Percentiles rank a stretch among this genome's conserved stretches.
These are phyloP conservation scores for Sarcophaga variegata DNA, from an alignment of 2,888 invertebrate genomes.

Conservation along the genomic window DNA sequence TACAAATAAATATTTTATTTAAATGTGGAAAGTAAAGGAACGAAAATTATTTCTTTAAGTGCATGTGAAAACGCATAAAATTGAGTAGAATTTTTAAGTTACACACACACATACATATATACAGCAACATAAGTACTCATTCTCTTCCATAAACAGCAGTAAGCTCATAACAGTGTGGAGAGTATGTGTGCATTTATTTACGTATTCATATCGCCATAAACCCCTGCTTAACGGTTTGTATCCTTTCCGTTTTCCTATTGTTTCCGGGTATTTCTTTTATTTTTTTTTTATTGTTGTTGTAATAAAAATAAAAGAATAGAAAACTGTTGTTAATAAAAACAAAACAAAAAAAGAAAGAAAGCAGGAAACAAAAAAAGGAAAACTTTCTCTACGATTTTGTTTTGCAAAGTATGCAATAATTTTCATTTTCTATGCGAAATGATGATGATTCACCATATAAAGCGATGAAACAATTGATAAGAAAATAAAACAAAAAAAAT, in stretches of 20 bases:
- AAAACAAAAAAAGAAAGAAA: not conserved
- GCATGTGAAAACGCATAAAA: not conserved
- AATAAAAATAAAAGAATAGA: not conserved
- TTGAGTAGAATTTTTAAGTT: not conserved
- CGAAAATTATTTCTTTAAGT: too few species aligned
- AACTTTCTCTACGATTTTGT: not conserved
- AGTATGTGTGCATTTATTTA: not conserved
- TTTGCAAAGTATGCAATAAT: constrained; percentile 36
- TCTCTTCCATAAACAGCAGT: too few species aligned
- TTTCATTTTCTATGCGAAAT: constrained; percentile 14
- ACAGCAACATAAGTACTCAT: too few species aligned
- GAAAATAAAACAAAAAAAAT: not conserved
- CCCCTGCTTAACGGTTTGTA: not conserved
- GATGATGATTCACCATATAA: constrained; percentile 3
- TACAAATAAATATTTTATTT: too few species aligned
- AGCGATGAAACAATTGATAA: constrained; percentile 23
- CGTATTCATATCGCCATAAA: constrained; percentile 8
- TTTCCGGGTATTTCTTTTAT: not conserved
- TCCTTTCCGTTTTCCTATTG: constrained; percentile 24
- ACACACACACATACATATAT: not conserved
- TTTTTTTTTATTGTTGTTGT: not conserved
- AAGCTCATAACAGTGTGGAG: not conserved
- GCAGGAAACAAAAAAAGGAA: not conserved
- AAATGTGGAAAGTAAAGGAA: too few species aligned
- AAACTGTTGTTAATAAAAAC: not conserved